Conservation (phyloP, 1,140 invertebrate genomes). For the Drosophila carrolli region DNA sequence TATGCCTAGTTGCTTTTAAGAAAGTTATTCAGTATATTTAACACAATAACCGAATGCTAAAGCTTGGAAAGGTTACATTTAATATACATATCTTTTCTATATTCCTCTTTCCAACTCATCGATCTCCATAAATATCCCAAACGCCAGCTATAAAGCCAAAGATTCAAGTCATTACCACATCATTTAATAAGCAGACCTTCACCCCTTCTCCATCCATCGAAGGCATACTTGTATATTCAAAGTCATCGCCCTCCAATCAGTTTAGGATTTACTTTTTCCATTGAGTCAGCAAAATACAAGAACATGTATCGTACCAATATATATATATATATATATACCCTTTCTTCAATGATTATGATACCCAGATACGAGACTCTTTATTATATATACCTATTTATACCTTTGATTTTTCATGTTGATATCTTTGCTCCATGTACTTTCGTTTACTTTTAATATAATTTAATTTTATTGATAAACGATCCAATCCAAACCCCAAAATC, state of each 20-base stretch:
- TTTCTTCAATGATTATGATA: slow-evolving; percentile 25
- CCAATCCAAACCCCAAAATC: slow-evolving; percentile 62
- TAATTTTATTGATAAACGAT: slow-evolving; percentile 57
- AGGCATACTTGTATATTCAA: slow-evolving; percentile 47
- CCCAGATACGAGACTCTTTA: slow-evolving; percentile 50
- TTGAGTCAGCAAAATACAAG: slow-evolving; percentile 35
- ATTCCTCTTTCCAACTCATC: not conserved
- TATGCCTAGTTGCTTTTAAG: no score
- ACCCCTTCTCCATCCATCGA: slow-evolving; percentile 3
- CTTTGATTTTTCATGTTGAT: slow-evolving; percentile 29
- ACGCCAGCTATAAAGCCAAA: slow-evolving; percentile 6
- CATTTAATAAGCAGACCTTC: slow-evolving; percentile 3
- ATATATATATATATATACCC: slow-evolving; percentile 26
- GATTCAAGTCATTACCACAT: slow-evolving; percentile 3
- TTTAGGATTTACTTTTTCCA: slow-evolving; percentile 11
- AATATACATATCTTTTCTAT: not conserved
- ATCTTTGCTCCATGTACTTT: slow-evolving; percentile 41
- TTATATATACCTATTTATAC: slow-evolving; percentile 21
- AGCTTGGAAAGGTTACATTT: no score
- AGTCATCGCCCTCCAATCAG: slow-evolving; percentile 23
- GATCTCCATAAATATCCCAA: not conserved
- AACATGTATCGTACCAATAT: slow-evolving; percentile 30
- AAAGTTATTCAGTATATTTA: not conserved
- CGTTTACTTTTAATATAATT: slow-evolving; percentile 43
- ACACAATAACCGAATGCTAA: not conserved